Percentiles rank a stretch among this genome's conserved stretches.
phyloP scores from a whole-genome alignment of 2,888 invertebrate species.

The Vesta saturnalis region DNA sequence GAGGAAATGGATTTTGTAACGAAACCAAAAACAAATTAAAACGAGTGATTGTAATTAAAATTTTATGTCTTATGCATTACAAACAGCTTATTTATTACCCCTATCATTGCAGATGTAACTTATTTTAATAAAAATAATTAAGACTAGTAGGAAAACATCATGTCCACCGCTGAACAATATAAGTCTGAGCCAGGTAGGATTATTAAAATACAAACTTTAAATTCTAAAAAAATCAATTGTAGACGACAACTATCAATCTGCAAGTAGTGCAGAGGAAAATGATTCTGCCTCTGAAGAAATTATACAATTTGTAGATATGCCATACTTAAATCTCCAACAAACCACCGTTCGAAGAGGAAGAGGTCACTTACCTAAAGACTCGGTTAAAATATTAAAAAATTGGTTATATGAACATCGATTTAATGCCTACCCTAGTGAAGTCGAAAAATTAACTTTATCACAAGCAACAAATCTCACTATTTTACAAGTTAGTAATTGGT shows the following conservation, averaged over 20 bases:
- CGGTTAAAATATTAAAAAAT: slow-evolving; percentile 59
- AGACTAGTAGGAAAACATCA: too few relatives aligned
- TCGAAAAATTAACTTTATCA: slow-evolving; percentile 60
- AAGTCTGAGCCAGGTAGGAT: too few relatives aligned
- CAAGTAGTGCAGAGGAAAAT: slow-evolving; percentile 45
- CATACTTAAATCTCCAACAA: slow-evolving; percentile 40
- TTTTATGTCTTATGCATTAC: too few relatives aligned
- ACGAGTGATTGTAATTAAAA: too few relatives aligned
- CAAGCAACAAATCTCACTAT: slow-evolving; percentile 60
- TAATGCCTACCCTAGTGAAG: slow-evolving; percentile 61
- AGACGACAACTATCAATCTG: slow-evolving; percentile 34
- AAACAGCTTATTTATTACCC: too few relatives aligned
- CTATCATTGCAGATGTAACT: too few relatives aligned
- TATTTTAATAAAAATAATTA: background rate
- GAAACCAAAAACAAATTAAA: too few relatives aligned
- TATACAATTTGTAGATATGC: slow-evolving; percentile 47
- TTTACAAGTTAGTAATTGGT: slow-evolving; percentile 62
- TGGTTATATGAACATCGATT: slow-evolving; percentile 62
- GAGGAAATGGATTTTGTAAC: background rate
- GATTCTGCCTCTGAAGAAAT: slow-evolving; percentile 44
- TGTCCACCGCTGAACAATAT: slow-evolving; percentile 28
- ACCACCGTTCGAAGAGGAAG: slow-evolving; percentile 52
- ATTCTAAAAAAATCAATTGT: slow-evolving; percentile 10
- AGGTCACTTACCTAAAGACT: slow-evolving; percentile 60
- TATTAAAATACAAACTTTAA: too few relatives aligned